phyloP scores from a whole-genome alignment of 2,888 invertebrate species.

The Sylvicola cinctus region DNA sequence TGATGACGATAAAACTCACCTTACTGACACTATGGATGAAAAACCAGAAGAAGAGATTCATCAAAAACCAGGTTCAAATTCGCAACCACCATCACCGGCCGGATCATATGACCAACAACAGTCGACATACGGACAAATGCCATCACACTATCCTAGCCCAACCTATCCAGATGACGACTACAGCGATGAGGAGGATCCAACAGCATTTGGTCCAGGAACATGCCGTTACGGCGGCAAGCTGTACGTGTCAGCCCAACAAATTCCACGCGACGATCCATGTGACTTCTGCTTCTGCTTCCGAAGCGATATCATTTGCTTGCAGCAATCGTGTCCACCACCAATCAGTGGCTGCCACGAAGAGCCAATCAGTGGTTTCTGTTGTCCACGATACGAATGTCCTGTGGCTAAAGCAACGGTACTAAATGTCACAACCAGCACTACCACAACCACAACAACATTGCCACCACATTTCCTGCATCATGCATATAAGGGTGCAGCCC shows the following conservation, averaged over 20 bases:
- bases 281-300: constrained; percentile 95
- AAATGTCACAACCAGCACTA: constrained; percentile 70
- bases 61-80: neutral
- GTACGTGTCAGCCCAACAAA: constrained; percentile 86
- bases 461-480: constrained; percentile 68
- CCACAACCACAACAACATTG: constrained; percentile 66
- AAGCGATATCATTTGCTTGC: constrained; percentile 84
- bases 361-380: constrained; percentile 83
- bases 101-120: neutral
- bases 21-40: neutral
- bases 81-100: neutral
- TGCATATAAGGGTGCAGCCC: constrained; percentile 53
- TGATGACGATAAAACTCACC: neutral
- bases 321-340: constrained; percentile 88
- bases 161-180: constrained; percentile 37
- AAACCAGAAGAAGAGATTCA: neutral
- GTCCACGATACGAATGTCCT: constrained; percentile 84
- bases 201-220: constrained; percentile 67
- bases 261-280: constrained; percentile 83
- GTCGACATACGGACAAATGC: too few relatives aligned
- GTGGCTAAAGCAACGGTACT: constrained; percentile 68
- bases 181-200: constrained; percentile 43
- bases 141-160: constrained; percentile 9
- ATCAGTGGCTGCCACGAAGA: constrained; percentile 83
- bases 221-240: constrained; percentile 83